Percentiles rank a stretch among this genome's conserved stretches.
phyloP scores from a whole-genome alignment of 92 coral and sea anemone species.

The Parazoanthus darwini region DNA sequence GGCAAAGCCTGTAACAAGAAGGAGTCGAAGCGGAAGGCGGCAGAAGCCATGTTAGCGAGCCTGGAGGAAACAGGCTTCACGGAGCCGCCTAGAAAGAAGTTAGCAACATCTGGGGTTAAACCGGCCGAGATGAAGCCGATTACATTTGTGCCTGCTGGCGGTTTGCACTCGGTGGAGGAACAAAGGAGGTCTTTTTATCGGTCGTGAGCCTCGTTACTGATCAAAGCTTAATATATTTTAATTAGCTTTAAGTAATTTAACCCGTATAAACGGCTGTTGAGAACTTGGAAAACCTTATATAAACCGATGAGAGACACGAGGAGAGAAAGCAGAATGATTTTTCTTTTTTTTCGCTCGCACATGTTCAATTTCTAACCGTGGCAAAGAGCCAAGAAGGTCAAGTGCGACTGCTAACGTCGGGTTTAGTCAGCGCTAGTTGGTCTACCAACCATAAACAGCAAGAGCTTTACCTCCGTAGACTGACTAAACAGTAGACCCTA shows the following conservation, averaged over 20 bases:
- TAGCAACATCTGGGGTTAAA: background rate
- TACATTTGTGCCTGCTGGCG: conserved; percentile 71
- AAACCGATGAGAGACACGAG: background rate
- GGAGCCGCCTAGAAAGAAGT: conserved; percentile 72
- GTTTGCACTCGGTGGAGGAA: conserved; percentile 34
- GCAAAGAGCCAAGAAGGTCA: background rate
- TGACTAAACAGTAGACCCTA: too few relatives aligned
- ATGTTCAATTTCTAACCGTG: background rate
- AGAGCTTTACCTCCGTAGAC: background rate
- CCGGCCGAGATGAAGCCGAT: conserved; percentile 37
- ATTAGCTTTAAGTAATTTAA: too few relatives aligned
- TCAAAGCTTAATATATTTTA: too few relatives aligned
- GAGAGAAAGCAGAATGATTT: background rate
- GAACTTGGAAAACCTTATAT: background rate
- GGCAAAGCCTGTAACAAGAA: conserved; percentile 74
- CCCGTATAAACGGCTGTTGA: background rate
- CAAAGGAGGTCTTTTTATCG: background rate
- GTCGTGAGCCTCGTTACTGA: background rate
- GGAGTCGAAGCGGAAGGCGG: conserved; percentile 79
- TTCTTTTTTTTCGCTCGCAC: background rate
- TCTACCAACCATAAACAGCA: too few relatives aligned
- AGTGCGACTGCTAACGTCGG: too few relatives aligned
- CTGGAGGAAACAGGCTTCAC: conserved; percentile 62
- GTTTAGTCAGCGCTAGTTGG: too few relatives aligned
- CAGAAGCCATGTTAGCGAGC: conserved; percentile 77